Conservation (phyloP, 2,113 vertebrate genomes). For the Aspiorhynchus laticeps region DNA sequence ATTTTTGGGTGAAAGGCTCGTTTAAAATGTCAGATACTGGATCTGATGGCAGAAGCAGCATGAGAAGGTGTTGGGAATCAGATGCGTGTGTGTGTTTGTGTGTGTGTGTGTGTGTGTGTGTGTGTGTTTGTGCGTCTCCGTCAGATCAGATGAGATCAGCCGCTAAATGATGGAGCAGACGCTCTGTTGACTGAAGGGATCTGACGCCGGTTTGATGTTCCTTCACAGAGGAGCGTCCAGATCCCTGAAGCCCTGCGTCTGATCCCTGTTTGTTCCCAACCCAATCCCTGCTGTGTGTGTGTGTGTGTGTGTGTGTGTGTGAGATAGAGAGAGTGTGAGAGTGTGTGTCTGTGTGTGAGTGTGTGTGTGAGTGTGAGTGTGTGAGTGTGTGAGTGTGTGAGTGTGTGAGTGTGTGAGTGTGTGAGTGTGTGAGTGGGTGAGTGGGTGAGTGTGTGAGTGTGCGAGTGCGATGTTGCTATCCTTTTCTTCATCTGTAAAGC, state of each 20-base stretch:
- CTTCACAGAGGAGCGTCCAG: constrained; percentile 64
- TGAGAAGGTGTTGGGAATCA: constrained; percentile 35
- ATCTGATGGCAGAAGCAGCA: constrained; percentile 5
- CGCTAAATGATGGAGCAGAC: constrained; percentile 61
- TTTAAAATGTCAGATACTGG: constrained; percentile 9
- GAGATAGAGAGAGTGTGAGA: too few relatives aligned
- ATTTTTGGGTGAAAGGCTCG: not conserved
- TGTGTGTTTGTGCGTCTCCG: not conserved
- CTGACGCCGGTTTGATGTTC: constrained; percentile 65
- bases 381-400: not conserved
- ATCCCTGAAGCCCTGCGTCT: constrained; percentile 57
- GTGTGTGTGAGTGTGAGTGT: too few relatives aligned
- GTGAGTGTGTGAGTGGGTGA: not conserved
- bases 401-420: not conserved
- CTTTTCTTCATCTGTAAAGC: not conserved
- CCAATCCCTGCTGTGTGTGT: not conserved
- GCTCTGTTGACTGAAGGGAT: constrained; percentile 67
- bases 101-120: not conserved
- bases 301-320: not conserved
- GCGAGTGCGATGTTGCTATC: not conserved
- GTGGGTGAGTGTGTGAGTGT: not conserved
- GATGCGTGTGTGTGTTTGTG: constrained; percentile 14
- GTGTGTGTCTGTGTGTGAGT: not conserved
- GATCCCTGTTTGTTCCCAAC: constrained; percentile 37
- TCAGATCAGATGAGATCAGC: constrained; percentile 49